Conservation (phyloP, 2,888 invertebrate species). For the Drosophila phalerata region DNA sequence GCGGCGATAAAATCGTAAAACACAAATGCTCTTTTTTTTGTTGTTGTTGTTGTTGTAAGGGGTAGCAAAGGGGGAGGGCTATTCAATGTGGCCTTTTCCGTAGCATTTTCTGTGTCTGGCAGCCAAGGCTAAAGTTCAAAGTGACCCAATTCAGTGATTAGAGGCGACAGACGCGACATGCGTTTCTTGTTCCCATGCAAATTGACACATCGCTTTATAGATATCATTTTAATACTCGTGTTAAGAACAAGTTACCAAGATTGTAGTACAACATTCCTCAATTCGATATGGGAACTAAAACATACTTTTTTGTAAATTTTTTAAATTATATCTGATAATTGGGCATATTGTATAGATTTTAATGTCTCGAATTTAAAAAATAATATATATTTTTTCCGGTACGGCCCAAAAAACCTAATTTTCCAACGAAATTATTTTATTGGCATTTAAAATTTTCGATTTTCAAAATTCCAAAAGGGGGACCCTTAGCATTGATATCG, state of each 20-base stretch:
- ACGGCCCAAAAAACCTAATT: too few species aligned
- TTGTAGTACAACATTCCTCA: background rate
- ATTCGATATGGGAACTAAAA: background rate
- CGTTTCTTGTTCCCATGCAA: constrained; percentile 66
- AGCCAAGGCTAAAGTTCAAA: constrained; percentile 78
- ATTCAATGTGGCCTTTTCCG: constrained; percentile 29
- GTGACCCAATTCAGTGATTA: constrained; percentile 79
- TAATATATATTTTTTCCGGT: too few species aligned
- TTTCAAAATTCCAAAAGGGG: too few species aligned
- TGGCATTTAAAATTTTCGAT: too few species aligned
- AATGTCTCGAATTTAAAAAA: too few species aligned
- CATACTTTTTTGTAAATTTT: too few species aligned
- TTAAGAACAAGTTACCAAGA: background rate
- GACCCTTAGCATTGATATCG: too few species aligned
- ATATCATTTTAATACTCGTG: constrained; percentile 8
- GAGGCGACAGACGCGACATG: constrained; percentile 39
- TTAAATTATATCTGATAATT: too few species aligned
- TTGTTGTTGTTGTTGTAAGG: background rate
- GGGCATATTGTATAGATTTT: too few species aligned
- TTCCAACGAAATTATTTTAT: too few species aligned
- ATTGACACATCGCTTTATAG: constrained; percentile 58
- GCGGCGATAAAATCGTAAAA: constrained; percentile 71
- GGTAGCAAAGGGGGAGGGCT: background rate
- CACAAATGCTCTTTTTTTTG: constrained; percentile 16
- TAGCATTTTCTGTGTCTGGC: constrained; percentile 37